Conservation (phyloP, 1,140 invertebrate species). For the Belonocnema kinseyi region DNA sequence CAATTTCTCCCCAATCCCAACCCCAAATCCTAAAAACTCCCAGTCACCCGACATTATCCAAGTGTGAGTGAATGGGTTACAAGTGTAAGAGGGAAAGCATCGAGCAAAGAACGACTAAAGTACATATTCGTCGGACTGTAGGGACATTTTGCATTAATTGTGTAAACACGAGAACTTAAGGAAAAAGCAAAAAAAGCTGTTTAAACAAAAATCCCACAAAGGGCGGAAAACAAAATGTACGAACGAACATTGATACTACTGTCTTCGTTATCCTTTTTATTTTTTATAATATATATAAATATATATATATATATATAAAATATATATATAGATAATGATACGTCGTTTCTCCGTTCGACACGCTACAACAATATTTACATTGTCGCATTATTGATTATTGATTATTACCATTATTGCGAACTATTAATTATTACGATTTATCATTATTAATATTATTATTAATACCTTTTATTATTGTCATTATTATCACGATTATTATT, state of each 20-base stretch:
- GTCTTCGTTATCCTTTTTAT: conserved; percentile 65
- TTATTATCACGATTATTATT: conserved; percentile 64
- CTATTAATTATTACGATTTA: conserved; percentile 61
- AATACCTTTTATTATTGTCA: conserved; percentile 66
- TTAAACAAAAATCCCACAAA: conserved; percentile 60
- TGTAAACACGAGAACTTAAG: conserved; percentile 72
- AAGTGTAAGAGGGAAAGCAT: conserved; percentile 67
- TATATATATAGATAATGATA: conserved; percentile 40
- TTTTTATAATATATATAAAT: conserved; percentile 36
- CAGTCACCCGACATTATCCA: conserved; percentile 51
- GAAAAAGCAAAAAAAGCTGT: conserved; percentile 66
- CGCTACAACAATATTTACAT: conserved; percentile 70
- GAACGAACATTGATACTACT: conserved; percentile 69
- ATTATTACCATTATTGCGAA: conserved; percentile 69
- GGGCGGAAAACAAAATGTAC: conserved; percentile 69
- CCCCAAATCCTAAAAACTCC: conserved; percentile 26
- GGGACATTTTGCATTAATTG: conserved; percentile 75
- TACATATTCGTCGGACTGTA: conserved; percentile 73
- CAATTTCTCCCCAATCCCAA: conserved; percentile 36
- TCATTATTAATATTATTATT: conserved; percentile 62
- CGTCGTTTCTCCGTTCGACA: conserved; percentile 68
- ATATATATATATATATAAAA: conserved; percentile 25
- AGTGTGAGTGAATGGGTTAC: conserved; percentile 73
- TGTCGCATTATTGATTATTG: conserved; percentile 69
- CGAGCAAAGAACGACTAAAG: conserved; percentile 69